phyloP scores from a whole-genome alignment of 2,797 vertebrate genomes.

The Morus bassanus region DNA sequence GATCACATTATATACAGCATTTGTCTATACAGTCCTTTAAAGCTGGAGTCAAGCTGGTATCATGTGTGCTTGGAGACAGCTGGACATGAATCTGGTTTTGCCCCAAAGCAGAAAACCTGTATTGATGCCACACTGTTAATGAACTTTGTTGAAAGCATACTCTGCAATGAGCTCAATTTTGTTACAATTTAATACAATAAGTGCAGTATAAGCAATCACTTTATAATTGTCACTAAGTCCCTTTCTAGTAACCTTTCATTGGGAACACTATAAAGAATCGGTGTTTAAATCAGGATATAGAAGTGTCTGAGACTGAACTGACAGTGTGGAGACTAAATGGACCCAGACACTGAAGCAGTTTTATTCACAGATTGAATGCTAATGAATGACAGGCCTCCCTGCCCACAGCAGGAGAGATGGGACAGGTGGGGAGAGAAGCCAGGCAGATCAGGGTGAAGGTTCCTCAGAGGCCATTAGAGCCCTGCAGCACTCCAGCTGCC shows the following conservation, averaged over 20 bases:
- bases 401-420: rapidly evolving
- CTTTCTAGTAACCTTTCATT: neutral
- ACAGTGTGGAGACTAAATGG: neutral
- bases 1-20: no score
- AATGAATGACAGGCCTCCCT: rapidly evolving
- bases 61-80: neutral
- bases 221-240: neutral
- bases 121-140: rapidly evolving
- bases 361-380: neutral
- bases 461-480: no score
- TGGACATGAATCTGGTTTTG: neutral
- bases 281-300: neutral
- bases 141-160: neutral
- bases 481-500: no score
- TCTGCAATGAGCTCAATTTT: neutral
- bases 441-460: neutral
- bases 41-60: no score
- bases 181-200: neutral
- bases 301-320: neutral
- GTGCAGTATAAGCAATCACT: neutral
- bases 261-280: neutral
- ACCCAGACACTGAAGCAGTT: no score
- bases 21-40: neutral
- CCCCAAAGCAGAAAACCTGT: neutral
- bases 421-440: no score